Percentiles rank a stretch among this genome's conserved stretches.
These are phyloP conservation scores for Rallus limicola DNA, from an alignment of 2,113 vertebrate genomes.

Conservation along the genomic window DNA sequence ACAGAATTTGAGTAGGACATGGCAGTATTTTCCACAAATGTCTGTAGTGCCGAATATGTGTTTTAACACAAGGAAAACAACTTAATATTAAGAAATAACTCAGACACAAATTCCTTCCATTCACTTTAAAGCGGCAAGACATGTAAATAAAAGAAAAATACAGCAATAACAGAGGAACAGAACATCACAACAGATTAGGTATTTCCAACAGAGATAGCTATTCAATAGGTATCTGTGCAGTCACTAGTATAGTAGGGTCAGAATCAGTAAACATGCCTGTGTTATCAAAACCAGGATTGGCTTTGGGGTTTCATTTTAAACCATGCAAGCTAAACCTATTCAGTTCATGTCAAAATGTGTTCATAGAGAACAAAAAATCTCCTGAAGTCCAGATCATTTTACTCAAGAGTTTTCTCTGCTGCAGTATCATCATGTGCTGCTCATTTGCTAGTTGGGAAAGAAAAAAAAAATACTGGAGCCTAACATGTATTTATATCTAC, in stretches of 20 bases:
- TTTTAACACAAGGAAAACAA: not conserved
- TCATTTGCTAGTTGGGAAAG: slow-evolving; percentile 30
- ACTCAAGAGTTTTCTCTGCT: not conserved
- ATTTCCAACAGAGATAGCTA: not conserved
- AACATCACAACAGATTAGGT: not conserved
- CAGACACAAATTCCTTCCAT: not conserved
- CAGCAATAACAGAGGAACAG: not conserved
- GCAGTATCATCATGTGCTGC: slow-evolving; percentile 6
- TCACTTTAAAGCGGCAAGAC: not conserved
- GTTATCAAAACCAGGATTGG: not conserved
- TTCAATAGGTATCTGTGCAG: not conserved
- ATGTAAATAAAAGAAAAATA: not conserved
- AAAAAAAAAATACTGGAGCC: not conserved
- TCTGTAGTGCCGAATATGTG: not conserved
- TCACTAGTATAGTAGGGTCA: not conserved
- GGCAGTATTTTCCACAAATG: not conserved
- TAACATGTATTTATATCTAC: slow-evolving; percentile 29
- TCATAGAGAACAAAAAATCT: slow-evolving; percentile 24
- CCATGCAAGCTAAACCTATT: not conserved
- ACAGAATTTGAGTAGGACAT: not conserved
- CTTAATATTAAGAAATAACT: not conserved
- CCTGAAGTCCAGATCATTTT: slow-evolving; percentile 30
- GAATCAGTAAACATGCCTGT: not conserved
- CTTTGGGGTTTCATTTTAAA: slow-evolving; percentile 15
- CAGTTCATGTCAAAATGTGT: not conserved